Conservation (phyloP, 2,888 invertebrate species). For the Hirtodrosophila histrioides region DNA sequence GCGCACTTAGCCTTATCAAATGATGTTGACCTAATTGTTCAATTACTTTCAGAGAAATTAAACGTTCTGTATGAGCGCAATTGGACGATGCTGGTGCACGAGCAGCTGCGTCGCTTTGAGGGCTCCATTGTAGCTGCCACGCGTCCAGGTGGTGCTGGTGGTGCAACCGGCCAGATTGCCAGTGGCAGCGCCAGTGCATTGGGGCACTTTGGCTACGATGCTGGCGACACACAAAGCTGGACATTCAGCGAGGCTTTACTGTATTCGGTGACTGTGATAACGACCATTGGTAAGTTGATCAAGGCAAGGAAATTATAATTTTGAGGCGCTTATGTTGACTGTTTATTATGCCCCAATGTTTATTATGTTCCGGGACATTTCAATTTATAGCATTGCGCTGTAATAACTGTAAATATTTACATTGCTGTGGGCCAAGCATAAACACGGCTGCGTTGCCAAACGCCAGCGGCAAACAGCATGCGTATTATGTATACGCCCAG, state of each 20-base stretch:
- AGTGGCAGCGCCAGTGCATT: constrained; percentile 58
- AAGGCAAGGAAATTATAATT: neutral
- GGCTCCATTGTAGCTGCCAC: constrained; percentile 91
- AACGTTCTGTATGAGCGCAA: constrained; percentile 93
- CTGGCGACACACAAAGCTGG: constrained; percentile 85
- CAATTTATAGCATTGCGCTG: constrained; percentile 33
- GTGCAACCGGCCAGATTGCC: constrained; percentile 21
- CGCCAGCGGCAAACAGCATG: constrained; percentile 27
- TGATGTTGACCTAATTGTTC: constrained; percentile 36
- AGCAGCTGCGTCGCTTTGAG: constrained; percentile 92
- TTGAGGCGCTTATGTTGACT: constrained; percentile 35
- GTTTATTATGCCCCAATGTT: constrained; percentile 30
- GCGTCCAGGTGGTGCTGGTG: constrained; percentile 84
- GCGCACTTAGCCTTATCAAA: constrained; percentile 34
- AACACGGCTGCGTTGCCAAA: neutral
- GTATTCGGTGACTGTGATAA: constrained; percentile 94
- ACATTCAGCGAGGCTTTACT: constrained; percentile 93
- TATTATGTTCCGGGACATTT: constrained; percentile 30
- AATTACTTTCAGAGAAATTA: constrained; percentile 87
- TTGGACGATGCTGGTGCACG: constrained; percentile 92
- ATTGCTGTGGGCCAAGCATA: constrained; percentile 34
- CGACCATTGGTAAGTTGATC: constrained; percentile 91
- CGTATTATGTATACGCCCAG: constrained; percentile 61
- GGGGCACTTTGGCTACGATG: constrained; percentile 69
- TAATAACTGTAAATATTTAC: constrained; percentile 67